Base-by-base conservation (phyloP, 2,113 vertebrate genomes). In the Nothocercus julius region DNA sequence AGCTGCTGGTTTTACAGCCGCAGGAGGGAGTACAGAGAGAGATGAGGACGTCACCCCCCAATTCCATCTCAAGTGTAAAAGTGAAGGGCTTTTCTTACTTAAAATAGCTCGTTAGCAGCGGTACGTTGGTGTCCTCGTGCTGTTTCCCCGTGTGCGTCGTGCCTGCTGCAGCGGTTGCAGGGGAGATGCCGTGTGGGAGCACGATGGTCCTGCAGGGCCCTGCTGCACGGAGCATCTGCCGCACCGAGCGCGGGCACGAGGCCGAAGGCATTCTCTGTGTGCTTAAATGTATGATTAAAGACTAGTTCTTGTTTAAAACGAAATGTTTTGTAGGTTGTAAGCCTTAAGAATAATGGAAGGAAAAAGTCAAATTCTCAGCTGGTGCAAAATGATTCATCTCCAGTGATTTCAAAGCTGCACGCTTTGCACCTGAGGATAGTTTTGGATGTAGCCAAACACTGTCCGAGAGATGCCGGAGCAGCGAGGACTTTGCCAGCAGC, bases 81-180 rank as follows among this genome's bases (percentile, higher is more conserved):
- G 3, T 21, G 13, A 67, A 42, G 73, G 63, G 3, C 40, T 44
- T 3, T 4, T 73, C 10, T 40, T 18, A 0, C 85, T 44, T 8
- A 66, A 81, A 32, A 91, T 84, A 11, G 86, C 92, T 93, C 58
- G 2, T 90, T 93, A 90, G 72, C 0, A 19, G 67, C 68, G 82
- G 58, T 36, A 7, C 6, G 77, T 85, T 87, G 14, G 72, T 36
- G 79, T 62, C 86, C 13, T 13, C 24, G 8, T 4, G 19, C 78
- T 84, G 38, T 87, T 92, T 79, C 56, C 68, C 79, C 49, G 59
- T 91, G 79, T 91, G 79, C 73, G 21, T 66, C 49, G 21, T 22
- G 5, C 49, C 49, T 49, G 47, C 10, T 73, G 44, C 67, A 5
- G 34, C 7, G 18, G 24, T 91, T 90, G 74, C n/a, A 1, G 34